A percentile compares a stretch with the other conserved stretches of the same genome.
These are phyloP conservation scores for Nyctereutes procyonoides DNA, from an alignment of 2,113 vertebrate species.

Conservation along the genomic window DNA sequence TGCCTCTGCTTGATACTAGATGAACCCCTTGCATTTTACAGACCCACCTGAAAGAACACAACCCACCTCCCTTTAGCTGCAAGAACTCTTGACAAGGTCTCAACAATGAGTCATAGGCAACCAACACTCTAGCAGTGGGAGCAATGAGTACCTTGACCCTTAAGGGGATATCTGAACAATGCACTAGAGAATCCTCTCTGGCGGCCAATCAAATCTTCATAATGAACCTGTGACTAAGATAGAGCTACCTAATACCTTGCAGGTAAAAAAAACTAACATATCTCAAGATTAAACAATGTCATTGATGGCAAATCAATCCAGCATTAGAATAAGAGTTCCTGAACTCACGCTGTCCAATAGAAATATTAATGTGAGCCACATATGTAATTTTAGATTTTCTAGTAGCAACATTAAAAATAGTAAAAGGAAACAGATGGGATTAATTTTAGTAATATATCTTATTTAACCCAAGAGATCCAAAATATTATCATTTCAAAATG, in stretches of 20 bases:
- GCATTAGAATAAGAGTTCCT: not conserved
- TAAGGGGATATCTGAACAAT: not conserved
- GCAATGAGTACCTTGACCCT: not conserved
- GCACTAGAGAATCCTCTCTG: not conserved
- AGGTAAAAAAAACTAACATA: not conserved
- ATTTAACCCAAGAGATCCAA: not conserved
- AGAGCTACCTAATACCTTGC: not conserved
- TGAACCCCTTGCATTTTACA: not conserved
- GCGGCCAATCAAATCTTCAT: not conserved
- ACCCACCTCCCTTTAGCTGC: not conserved
- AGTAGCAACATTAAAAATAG: not conserved
- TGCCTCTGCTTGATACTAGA: not conserved
- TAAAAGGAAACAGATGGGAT: not conserved
- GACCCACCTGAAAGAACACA: not conserved
- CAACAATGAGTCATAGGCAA: not conserved
- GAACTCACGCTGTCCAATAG: accelerated
- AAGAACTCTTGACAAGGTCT: not conserved
- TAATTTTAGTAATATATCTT: not conserved
- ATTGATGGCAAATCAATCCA: not conserved
- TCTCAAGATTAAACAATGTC: not conserved
- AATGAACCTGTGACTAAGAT: not conserved
- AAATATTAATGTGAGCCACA: not conserved
- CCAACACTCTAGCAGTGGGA: not conserved
- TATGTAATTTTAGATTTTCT: not conserved
- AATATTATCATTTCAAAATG: not conserved